These are phyloP conservation scores for Cephalophus harveyi DNA, from an alignment of 2,113 vertebrate species.

Conservation along the genomic window DNA sequence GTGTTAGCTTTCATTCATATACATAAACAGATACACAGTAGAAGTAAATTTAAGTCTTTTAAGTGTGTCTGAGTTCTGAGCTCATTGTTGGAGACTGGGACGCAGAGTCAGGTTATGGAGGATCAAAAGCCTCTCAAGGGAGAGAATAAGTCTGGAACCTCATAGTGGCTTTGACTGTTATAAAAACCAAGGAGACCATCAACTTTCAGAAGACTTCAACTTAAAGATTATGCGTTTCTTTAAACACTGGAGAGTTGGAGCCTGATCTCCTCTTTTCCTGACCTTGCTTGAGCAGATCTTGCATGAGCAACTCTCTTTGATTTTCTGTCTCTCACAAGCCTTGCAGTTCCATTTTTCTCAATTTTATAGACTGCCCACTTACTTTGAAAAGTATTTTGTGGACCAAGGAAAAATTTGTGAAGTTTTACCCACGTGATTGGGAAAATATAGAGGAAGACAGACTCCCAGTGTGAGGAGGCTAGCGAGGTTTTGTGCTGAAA, in stretches of 20 bases:
- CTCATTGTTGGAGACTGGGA: neutral
- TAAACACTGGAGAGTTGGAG: neutral
- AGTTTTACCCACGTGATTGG: neutral
- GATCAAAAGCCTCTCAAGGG: neutral
- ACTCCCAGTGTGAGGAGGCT: slow-evolving; percentile 5
- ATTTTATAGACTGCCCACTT: neutral
- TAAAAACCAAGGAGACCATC: neutral
- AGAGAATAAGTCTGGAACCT: neutral
- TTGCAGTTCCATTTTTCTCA: neutral
- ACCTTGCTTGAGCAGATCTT: neutral
- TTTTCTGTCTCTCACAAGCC: neutral
- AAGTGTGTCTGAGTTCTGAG: neutral
- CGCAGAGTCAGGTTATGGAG: neutral
- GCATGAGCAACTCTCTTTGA: neutral
- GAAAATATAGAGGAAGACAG: neutral
- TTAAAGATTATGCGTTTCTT: neutral
- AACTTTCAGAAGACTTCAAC: neutral
- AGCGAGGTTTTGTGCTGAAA: slow-evolving; percentile 55
- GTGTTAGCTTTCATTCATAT: neutral
- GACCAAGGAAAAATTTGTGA: neutral
- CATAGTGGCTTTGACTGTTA: neutral
- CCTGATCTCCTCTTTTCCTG: neutral
- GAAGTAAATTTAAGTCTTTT: neutral
- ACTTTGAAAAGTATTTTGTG: neutral
- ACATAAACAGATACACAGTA: neutral